Evolutionary conservation across 1,140 invertebrate genomes (phyloP).

Genomic region (Micrasema minimum): DNA sequence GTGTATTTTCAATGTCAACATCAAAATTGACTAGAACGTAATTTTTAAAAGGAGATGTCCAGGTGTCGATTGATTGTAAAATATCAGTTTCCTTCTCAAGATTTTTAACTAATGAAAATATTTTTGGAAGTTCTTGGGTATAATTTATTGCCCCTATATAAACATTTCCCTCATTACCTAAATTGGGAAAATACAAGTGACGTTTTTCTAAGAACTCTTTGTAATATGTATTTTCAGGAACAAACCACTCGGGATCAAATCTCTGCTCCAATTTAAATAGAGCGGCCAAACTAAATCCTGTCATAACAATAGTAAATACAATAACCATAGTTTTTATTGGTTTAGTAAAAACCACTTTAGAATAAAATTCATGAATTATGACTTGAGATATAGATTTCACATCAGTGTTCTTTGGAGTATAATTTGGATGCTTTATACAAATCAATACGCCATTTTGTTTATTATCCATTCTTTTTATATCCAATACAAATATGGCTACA

Average conservation of each 20-base stretch:
- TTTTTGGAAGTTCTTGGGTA: constrained; percentile 71
- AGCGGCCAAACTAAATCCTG: constrained; percentile 71
- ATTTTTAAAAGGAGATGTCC: constrained; percentile 71
- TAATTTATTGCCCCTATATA: constrained; percentile 78
- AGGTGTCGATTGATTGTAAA: constrained; percentile 69
- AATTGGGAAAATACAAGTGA: constrained; percentile 71
- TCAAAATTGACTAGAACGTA: constrained; percentile 69
- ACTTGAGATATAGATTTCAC: constrained; percentile 65
- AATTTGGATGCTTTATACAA: constrained; percentile 71
- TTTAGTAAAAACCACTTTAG: constrained; percentile 70
- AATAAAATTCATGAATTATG: constrained; percentile 69
- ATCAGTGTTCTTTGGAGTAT: constrained; percentile 58
- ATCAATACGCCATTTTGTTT: constrained; percentile 75
- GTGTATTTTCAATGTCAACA: constrained; percentile 63
- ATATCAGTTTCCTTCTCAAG: constrained; percentile 68
- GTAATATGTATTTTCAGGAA: constrained; percentile 77
- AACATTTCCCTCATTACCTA: constrained; percentile 72
- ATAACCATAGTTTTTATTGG: constrained; percentile 72
- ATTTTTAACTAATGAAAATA: constrained; percentile 67
- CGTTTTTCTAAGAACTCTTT: constrained; percentile 69
- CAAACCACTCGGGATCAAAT: constrained; percentile 83
- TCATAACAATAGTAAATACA: constrained; percentile 68
- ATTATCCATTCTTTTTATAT: constrained; percentile 71
- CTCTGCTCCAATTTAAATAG: constrained; percentile 74
- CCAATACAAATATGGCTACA: constrained; percentile 78